phyloP scores from a whole-genome alignment of 2,113 vertebrate species.

The Burhinus oedicnemus region DNA sequence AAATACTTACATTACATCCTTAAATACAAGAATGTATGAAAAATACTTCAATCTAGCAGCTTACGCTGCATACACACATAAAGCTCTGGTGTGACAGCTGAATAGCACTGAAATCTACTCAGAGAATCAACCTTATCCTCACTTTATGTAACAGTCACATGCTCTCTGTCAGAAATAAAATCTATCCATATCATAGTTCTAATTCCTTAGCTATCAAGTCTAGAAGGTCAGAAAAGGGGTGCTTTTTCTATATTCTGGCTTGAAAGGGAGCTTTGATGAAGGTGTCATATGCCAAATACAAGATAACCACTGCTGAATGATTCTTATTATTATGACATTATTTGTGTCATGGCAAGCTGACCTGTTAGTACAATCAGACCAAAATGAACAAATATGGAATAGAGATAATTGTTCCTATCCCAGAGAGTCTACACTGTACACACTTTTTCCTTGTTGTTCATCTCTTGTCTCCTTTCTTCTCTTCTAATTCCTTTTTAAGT shows the following conservation, averaged over 20 bases:
- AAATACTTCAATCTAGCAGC: neutral
- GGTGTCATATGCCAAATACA: neutral
- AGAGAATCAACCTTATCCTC: conserved; percentile 15
- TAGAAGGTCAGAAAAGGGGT: neutral
- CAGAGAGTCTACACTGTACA: neutral
- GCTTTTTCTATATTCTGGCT: neutral
- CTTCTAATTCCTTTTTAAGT: neutral
- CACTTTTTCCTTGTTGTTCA: neutral
- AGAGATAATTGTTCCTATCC: neutral
- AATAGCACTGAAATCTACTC: conserved; percentile 14
- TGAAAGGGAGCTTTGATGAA: neutral
- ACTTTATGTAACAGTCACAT: neutral
- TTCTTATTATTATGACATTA: neutral
- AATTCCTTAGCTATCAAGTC: neutral
- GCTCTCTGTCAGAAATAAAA: conserved; percentile 8
- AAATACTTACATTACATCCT: neutral
- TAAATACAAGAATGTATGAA: neutral
- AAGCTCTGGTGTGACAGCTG: neutral
- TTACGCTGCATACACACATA: neutral
- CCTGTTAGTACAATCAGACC: neutral
- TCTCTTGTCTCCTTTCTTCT: neutral
- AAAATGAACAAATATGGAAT: neutral
- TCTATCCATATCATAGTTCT: neutral
- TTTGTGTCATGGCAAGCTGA: neutral
- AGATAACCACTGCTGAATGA: neutral